These are phyloP conservation scores for Chaetorhynchus papuensis DNA, from an alignment of 2,113 vertebrate species.

Conservation along the genomic window DNA sequence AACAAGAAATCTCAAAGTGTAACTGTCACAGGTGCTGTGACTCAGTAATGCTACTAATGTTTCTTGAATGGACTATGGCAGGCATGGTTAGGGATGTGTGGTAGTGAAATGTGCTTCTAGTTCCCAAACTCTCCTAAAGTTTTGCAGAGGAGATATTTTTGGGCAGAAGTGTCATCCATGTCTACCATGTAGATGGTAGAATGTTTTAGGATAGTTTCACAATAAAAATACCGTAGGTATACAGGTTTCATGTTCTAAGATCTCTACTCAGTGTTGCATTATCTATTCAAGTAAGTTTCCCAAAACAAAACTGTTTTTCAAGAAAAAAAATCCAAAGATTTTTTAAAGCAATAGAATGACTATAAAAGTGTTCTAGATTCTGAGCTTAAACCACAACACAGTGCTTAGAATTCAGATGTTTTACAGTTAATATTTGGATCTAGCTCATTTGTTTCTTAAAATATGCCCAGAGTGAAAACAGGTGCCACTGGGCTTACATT, in stretches of 20 bases:
- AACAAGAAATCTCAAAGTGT: not conserved
- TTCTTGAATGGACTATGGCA: not conserved
- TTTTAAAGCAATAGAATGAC: not conserved
- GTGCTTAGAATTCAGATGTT: not conserved
- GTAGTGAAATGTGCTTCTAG: not conserved
- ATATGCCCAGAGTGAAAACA: not conserved
- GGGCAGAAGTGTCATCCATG: not conserved
- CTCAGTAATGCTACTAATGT: not conserved
- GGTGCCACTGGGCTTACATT: not conserved
- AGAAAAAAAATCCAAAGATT: not conserved
- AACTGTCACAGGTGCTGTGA: not conserved
- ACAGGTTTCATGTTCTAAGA: not conserved
- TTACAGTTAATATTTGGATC: not conserved
- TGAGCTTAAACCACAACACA: not conserved
- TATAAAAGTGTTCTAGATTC: not conserved
- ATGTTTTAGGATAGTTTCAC: not conserved
- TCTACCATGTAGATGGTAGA: not conserved
- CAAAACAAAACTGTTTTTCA: not conserved
- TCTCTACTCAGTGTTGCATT: not conserved
- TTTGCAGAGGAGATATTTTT: not conserved
- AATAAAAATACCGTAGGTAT: not conserved
- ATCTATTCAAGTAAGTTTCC: not conserved
- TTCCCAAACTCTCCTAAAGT: not conserved
- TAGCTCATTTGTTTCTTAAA: not conserved
- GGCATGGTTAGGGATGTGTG: not conserved